Conservation (phyloP, 2,113 vertebrate genomes). For the Bolborhynchus lineola region DNA sequence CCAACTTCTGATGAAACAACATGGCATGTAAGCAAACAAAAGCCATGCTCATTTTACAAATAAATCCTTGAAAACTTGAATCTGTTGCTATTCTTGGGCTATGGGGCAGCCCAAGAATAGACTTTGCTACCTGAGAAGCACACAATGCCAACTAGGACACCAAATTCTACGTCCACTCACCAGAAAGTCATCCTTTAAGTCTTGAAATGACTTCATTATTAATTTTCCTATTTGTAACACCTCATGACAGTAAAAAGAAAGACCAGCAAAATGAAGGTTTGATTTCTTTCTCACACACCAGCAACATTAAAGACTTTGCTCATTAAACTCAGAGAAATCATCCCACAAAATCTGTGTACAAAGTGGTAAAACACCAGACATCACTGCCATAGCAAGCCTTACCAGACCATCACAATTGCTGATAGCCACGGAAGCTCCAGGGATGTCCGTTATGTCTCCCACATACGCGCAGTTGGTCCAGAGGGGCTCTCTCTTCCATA, state of each 20-base stretch:
- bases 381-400: slow-evolving; percentile 66
- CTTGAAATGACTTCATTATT: neutral
- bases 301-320: neutral
- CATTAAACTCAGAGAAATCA: neutral
- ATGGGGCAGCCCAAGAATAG: neutral
- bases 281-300: neutral
- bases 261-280: fast-evolving
- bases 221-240: neutral
- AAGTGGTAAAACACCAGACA: neutral
- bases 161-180: neutral
- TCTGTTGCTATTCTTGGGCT: neutral
- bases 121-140: neutral
- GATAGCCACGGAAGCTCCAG: slow-evolving; percentile 91
- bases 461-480: slow-evolving; percentile 90
- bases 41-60: neutral
- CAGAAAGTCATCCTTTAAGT: neutral
- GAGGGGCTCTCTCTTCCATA: slow-evolving; percentile 83
- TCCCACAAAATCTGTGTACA: neutral
- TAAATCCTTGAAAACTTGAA: neutral
- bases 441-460: slow-evolving; percentile 90
- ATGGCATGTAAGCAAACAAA: neutral
- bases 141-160: fast-evolving
- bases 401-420: slow-evolving; percentile 99
- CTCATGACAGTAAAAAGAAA: neutral
- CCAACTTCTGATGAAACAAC: neutral